These are phyloP conservation scores for Ruditapes philippinarum DNA, from an alignment of 1,140 invertebrate species.

Conservation along the genomic window DNA sequence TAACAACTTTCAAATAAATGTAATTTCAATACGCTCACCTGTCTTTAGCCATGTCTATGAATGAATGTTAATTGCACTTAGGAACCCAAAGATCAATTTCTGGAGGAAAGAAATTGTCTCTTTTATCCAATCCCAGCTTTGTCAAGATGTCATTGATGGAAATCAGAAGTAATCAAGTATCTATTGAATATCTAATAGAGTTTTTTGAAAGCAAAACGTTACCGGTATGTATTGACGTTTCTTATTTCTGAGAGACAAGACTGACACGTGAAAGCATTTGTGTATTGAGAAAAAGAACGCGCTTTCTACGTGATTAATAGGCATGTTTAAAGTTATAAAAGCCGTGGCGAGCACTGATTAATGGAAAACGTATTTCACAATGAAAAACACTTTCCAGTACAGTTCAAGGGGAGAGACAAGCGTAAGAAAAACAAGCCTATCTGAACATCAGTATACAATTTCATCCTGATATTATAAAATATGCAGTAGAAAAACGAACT, in stretches of 20 bases:
- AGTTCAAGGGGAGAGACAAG: no score
- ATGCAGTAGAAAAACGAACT: no score
- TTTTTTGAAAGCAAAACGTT: slow-evolving; percentile 1
- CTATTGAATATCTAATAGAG: slow-evolving; percentile 32
- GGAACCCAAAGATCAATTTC: slow-evolving; percentile 2
- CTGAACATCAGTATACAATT: no score
- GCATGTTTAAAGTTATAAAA: no score
- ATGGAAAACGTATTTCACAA: no score
- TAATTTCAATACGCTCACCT: not conserved
- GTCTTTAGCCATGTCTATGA: not conserved
- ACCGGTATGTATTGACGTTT: not conserved
- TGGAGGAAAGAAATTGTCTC: slow-evolving; percentile 14
- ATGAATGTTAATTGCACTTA: not conserved
- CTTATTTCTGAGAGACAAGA: not conserved
- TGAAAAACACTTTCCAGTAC: no score
- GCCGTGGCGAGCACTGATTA: no score
- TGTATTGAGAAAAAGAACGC: no score
- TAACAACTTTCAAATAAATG: not conserved
- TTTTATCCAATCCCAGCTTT: slow-evolving; percentile 5
- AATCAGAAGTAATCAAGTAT: slow-evolving; percentile 28
- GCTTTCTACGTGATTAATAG: no score
- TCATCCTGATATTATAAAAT: no score
- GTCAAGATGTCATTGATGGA: slow-evolving; percentile 13
- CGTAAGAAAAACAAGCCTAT: no score
- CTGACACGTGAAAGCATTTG: not conserved